A percentile compares a stretch with the other conserved stretches of the same genome.
These are phyloP conservation scores for Melanaphis sacchari DNA, from an alignment of 1,140 invertebrate genomes.

Conservation along the genomic window DNA sequence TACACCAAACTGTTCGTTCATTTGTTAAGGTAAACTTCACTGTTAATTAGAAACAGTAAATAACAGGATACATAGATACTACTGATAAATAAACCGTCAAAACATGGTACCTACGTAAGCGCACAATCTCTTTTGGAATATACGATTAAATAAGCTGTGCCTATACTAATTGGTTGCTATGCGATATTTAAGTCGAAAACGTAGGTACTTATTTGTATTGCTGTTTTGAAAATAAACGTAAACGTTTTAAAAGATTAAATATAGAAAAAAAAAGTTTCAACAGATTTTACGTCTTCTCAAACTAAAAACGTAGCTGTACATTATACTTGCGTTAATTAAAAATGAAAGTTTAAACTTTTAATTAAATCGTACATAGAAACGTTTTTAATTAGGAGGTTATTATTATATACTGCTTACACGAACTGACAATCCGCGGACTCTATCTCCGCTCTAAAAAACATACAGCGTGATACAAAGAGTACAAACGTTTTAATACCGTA, in stretches of 20 bases:
- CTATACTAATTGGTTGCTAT: slow-evolving; percentile 3
- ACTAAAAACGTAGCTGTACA: neutral
- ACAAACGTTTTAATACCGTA: neutral
- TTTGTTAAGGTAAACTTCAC: neutral
- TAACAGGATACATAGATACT: neutral
- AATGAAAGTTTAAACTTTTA: neutral
- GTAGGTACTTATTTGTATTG: neutral
- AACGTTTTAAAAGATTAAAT: neutral
- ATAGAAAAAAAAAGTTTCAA: neutral
- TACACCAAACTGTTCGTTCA: neutral
- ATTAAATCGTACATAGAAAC: slow-evolving; percentile 7
- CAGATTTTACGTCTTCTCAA: neutral
- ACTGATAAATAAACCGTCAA: neutral
- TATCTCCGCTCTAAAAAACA: neutral
- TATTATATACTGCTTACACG: neutral
- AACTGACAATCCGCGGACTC: neutral
- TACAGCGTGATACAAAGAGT: neutral
- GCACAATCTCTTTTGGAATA: neutral
- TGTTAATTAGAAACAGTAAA: slow-evolving; percentile 13
- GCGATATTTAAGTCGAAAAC: neutral
- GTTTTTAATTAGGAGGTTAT: neutral
- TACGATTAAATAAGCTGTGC: neutral
- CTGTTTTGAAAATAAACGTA: neutral
- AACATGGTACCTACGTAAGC: neutral
- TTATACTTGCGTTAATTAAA: neutral